Percentiles rank a stretch among this genome's conserved stretches.
These are phyloP conservation scores for Calephelis perditalis DNA, from an alignment of 2,888 invertebrate genomes.

Conservation along the genomic window DNA sequence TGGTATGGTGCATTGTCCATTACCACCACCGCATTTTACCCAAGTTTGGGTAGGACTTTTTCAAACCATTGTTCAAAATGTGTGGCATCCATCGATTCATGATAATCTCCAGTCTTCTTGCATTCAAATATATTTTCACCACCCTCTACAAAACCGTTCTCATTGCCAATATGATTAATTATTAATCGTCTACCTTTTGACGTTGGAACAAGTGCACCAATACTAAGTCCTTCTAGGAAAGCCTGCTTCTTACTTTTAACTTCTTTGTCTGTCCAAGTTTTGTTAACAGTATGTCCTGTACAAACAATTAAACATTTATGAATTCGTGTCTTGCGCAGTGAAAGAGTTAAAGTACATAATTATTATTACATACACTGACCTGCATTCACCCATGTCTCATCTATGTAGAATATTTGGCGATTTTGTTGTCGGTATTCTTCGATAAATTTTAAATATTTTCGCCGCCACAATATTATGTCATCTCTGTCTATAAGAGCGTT, in stretches of 20 bases:
- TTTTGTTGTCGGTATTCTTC: slow-evolving; percentile 12
- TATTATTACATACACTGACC: slow-evolving; percentile 12
- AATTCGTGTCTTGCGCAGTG: slow-evolving; percentile 3
- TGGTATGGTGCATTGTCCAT: slow-evolving; percentile 27
- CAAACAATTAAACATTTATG: background rate
- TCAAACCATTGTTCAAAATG: slow-evolving; percentile 19
- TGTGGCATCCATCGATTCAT: slow-evolving; percentile 14
- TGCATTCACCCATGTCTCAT: slow-evolving; percentile 17
- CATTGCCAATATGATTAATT: slow-evolving; percentile 7
- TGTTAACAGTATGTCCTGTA: slow-evolving; percentile 1
- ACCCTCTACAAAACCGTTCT: slow-evolving; percentile 14
- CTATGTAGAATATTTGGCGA: slow-evolving; percentile 14
- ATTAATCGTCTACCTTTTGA: slow-evolving; percentile 14
- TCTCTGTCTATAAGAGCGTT: slow-evolving; percentile 14
- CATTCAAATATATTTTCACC: slow-evolving; percentile 11
- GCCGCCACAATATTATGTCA: too few relatives aligned
- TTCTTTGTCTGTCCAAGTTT: background rate
- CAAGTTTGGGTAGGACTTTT: slow-evolving; percentile 17
- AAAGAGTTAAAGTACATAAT: slow-evolving; percentile 2
- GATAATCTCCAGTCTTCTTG: slow-evolving; percentile 10
- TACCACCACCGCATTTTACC: slow-evolving; percentile 19
- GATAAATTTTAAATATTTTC: slow-evolving; percentile 10
- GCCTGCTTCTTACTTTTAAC: slow-evolving; percentile 6
- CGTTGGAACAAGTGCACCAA: slow-evolving; percentile 4
- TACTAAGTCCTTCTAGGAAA: slow-evolving; percentile 9